Evolutionary conservation across 2,888 invertebrate species (phyloP).

Genomic region (Ptychoptera contaminata): DNA sequence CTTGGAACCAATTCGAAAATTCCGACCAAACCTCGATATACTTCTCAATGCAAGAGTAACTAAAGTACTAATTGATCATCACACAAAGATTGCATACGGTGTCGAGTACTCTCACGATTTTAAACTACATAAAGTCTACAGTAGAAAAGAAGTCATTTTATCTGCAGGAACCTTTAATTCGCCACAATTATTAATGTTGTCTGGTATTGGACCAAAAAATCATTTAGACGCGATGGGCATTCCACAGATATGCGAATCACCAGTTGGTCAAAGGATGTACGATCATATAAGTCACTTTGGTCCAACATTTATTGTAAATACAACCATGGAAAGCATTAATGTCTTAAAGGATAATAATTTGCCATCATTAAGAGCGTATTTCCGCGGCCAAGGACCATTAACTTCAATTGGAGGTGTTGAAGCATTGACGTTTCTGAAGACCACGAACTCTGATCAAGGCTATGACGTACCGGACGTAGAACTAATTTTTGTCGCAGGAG

Average conservation of each 20-base stretch:
- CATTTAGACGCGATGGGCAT: slow-evolving; percentile 38
- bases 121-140: slow-evolving; percentile 34
- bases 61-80: slow-evolving; percentile 45
- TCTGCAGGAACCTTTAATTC: slow-evolving; percentile 78
- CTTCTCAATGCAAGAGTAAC: slow-evolving; percentile 43
- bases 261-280: slow-evolving; percentile 45
- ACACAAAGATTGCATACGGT: slow-evolving; percentile 47
- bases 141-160: slow-evolving; percentile 66
- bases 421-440: slow-evolving; percentile 47
- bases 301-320: slow-evolving; percentile 25
- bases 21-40: slow-evolving; percentile 46
- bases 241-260: slow-evolving; percentile 41
- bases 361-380: slow-evolving; percentile 5
- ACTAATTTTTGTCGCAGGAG: slow-evolving; percentile 44
- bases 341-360: neutral
- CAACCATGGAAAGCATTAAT: slow-evolving; percentile 18
- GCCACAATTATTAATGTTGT: slow-evolving; percentile 79
- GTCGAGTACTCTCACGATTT: slow-evolving; percentile 45
- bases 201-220: slow-evolving; percentile 46
- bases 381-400: slow-evolving; percentile 31
- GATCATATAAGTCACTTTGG: slow-evolving; percentile 33
- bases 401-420: slow-evolving; percentile 48
- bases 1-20: slow-evolving; percentile 36
- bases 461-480: slow-evolving; percentile 50
- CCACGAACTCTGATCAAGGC: slow-evolving; percentile 36